Percentiles rank a stretch among this genome's conserved stretches.
phyloP scores from a whole-genome alignment of 2,113 vertebrate genomes.

The Origma solitaria region DNA sequence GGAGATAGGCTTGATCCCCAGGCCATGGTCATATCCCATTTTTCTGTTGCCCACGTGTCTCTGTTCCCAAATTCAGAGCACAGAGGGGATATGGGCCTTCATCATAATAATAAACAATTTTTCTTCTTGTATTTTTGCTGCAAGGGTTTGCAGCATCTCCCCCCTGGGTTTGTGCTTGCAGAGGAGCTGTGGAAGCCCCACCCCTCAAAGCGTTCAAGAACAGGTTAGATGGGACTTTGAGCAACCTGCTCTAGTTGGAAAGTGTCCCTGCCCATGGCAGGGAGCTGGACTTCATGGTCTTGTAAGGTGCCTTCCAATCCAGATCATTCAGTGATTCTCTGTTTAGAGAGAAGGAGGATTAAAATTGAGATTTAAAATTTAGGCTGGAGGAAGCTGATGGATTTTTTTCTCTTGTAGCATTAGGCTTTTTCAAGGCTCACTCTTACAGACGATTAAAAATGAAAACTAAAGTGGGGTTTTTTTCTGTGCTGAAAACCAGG shows the following conservation, averaged over 20 bases:
- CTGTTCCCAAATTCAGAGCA: neutral
- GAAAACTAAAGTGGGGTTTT: neutral
- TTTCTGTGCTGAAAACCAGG: neutral
- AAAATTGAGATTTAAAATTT: neutral
- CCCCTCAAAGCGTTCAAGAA: neutral
- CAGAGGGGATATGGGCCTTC: neutral
- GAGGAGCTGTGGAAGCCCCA: neutral
- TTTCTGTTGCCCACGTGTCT: rapidly evolving
- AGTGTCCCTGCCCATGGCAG: no score
- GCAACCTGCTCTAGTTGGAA: neutral
- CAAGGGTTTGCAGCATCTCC: neutral
- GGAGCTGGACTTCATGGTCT: neutral
- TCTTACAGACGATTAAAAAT: neutral
- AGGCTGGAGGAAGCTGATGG: neutral
- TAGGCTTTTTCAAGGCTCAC: neutral
- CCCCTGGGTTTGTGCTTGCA: neutral
- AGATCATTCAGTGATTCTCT: neutral
- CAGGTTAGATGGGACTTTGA: neutral
- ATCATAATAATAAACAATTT: neutral
- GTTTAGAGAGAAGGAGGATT: neutral
- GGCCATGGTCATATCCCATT: rapidly evolving
- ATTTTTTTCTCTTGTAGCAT: neutral
- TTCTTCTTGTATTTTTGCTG: neutral
- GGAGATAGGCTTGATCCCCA: neutral
- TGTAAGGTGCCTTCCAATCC: neutral